Conservation (phyloP, 2,113 vertebrate genomes). For the Trogon surrucura region DNA sequence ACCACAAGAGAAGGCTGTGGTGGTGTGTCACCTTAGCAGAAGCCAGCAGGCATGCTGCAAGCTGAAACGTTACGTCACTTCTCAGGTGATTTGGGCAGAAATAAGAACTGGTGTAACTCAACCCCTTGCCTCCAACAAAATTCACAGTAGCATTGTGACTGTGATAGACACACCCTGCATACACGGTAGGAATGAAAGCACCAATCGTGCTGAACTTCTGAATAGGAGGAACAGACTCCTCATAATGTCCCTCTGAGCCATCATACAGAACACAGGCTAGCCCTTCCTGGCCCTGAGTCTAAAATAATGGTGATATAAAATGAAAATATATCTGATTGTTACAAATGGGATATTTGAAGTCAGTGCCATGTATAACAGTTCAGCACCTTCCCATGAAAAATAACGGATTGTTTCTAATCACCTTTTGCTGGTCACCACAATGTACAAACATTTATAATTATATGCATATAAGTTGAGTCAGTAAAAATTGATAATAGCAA, state of each 20-base stretch:
- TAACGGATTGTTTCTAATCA: background rate
- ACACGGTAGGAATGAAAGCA: background rate
- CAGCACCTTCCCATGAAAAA: background rate
- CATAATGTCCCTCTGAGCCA: background rate
- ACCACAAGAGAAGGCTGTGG: background rate
- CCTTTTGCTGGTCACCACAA: background rate
- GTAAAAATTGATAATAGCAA: background rate
- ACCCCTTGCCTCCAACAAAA: background rate
- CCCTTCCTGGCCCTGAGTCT: background rate
- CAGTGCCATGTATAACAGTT: background rate
- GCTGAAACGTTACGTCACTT: background rate
- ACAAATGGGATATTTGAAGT: background rate
- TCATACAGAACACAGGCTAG: too few species aligned
- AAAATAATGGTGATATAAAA: background rate
- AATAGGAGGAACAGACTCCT: background rate
- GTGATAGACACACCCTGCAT: background rate
- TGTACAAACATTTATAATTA: background rate
- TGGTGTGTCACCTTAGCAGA: background rate
- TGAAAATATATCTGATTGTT: background rate
- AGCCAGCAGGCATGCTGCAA: background rate
- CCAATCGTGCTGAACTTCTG: fast-evolving
- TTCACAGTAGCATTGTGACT: background rate
- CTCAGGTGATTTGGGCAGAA: background rate
- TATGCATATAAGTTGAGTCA: background rate
- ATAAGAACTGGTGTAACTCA: background rate